These are phyloP conservation scores for Neoniphon sammara DNA, from an alignment of 2,797 vertebrate species.

Conservation along the genomic window DNA sequence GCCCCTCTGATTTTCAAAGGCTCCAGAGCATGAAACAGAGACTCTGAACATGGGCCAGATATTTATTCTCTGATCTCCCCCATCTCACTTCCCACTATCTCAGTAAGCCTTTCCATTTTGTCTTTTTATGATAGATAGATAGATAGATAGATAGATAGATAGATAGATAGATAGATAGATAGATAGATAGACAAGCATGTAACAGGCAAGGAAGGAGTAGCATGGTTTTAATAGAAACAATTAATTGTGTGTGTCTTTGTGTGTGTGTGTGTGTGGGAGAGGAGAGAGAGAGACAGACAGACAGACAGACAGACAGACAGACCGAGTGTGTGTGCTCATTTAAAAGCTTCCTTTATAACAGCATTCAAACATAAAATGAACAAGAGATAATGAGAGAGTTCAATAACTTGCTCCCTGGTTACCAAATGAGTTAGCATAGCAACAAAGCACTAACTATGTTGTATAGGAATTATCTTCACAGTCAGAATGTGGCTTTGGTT, in stretches of 20 bases:
- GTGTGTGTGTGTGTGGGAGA: no score
- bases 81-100: constrained; percentile 55
- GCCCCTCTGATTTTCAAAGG: constrained; percentile 72
- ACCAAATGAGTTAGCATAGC: no score
- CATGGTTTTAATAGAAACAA: not conserved
- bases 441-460: not conserved
- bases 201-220: constrained; percentile 34
- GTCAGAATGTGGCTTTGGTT: not conserved
- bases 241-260: no score
- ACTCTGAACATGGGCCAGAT: constrained; percentile 70
- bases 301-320: no score
- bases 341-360: no score
- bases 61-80: constrained; percentile 70
- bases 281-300: no score
- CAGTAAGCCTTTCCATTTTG: constrained; percentile 42
- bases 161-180: not conserved
- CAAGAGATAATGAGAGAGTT: no score
- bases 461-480: not conserved
- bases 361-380: no score
- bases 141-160: not conserved
- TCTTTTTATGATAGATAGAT: constrained; percentile 34
- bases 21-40: constrained; percentile 71
- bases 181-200: constrained; percentile 22
- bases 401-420: no score
- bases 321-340: no score